Percentiles rank a stretch among this genome's conserved stretches.
Conservation (phyloP, 2,113 vertebrate species). For the Sciurus niger region DNA sequence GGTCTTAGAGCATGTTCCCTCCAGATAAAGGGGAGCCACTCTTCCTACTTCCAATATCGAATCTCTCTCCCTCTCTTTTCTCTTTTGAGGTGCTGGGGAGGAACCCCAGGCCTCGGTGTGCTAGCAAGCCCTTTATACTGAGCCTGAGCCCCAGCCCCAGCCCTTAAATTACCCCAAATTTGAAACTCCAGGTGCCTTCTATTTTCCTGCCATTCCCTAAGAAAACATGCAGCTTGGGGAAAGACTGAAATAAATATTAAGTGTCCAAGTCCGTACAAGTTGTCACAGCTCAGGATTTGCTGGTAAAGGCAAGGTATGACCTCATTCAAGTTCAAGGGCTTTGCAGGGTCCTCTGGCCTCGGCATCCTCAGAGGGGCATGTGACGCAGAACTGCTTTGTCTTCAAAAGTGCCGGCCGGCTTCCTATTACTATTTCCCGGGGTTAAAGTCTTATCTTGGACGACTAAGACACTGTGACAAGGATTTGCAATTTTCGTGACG, state of each 20-base stretch:
- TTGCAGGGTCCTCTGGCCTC: background rate
- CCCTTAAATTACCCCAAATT: background rate
- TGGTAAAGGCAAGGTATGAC: slow-evolving; percentile 18
- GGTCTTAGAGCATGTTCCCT: background rate
- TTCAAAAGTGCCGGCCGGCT: slow-evolving; percentile 62
- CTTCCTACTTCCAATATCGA: background rate
- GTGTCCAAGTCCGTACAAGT: background rate
- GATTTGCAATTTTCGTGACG: slow-evolving; percentile 3
- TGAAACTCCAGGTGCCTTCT: slow-evolving; percentile 32
- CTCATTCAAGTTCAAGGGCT: slow-evolving; percentile 50
- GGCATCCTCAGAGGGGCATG: background rate
- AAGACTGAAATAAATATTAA: slow-evolving; percentile 29
- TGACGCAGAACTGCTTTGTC: slow-evolving; percentile 54
- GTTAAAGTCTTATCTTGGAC: slow-evolving; percentile 51
- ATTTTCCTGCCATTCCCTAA: background rate
- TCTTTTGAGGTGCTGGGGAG: background rate
- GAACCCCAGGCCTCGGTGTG: background rate
- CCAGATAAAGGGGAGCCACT: background rate
- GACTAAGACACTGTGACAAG: background rate
- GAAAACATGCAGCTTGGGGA: slow-evolving; percentile 34
- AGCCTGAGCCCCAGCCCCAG: background rate
- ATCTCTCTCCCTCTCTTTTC: background rate
- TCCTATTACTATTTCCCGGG: slow-evolving; percentile 71
- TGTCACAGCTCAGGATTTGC: slow-evolving; percentile 45
- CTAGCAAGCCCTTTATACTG: background rate